Evolutionary conservation across 2,113 vertebrate species (phyloP).

Genomic region (Scomber colias): DNA sequence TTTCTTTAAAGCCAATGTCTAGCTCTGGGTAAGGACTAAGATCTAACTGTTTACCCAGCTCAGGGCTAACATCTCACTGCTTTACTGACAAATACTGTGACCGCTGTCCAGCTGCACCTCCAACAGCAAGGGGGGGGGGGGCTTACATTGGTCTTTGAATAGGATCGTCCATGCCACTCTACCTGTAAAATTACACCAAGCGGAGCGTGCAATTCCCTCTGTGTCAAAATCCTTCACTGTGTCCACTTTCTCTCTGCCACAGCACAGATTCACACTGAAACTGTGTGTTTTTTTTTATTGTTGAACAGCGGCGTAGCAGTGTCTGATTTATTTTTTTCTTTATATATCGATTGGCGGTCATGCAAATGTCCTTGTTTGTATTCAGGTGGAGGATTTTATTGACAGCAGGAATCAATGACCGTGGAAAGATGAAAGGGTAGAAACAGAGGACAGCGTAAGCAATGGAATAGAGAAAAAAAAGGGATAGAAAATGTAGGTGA

Average conservation of each 20-base stretch:
- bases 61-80: conserved; percentile 37
- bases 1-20: neutral
- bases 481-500: conserved; percentile 23
- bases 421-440: conserved; percentile 53
- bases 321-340: conserved; percentile 6
- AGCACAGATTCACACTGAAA: conserved; percentile 18
- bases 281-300: conserved; percentile 18
- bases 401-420: conserved; percentile 66
- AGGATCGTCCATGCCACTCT: neutral
- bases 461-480: conserved; percentile 14
- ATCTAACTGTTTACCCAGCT: conserved; percentile 45
- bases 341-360: conserved; percentile 59
- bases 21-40: conserved; percentile 30
- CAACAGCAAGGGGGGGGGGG: neutral
- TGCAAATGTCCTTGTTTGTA: conserved; percentile 71
- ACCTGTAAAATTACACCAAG: conserved; percentile 32
- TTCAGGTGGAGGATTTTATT: conserved; percentile 62
- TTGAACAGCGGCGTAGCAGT: neutral
- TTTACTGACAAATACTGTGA: conserved; percentile 44
- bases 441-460: conserved; percentile 40
- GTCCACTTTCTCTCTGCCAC: neutral
- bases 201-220: conserved; percentile 4
- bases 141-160: neutral
- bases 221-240: conserved; percentile 2
- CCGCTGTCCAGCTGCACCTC: neutral